Conservation (phyloP, 2,797 vertebrate species). For the Coendou prehensilis region DNA sequence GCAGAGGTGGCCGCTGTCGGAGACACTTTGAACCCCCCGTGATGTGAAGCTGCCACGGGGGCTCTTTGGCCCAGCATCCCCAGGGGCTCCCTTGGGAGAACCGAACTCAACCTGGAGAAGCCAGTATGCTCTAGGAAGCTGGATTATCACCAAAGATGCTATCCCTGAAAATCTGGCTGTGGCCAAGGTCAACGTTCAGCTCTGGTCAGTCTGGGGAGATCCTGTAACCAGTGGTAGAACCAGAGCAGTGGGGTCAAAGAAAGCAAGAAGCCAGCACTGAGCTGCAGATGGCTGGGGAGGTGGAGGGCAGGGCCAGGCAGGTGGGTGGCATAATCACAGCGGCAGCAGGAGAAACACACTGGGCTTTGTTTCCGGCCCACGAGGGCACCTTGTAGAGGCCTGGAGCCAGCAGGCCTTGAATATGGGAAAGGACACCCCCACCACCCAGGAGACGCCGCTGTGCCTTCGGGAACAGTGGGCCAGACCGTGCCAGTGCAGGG, state of each 20-base stretch:
- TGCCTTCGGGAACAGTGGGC: background rate
- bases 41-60: background rate
- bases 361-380: slow-evolving; percentile 68
- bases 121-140: background rate
- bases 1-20: background rate
- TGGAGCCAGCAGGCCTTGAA: background rate
- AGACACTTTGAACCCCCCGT: background rate
- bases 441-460: background rate
- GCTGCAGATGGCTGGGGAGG: slow-evolving; percentile 42
- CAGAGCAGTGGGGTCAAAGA: background rate
- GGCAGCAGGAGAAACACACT: background rate
- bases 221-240: background rate
- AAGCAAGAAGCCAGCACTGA: background rate
- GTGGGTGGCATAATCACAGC: slow-evolving; percentile 15
- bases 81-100: background rate
- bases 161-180: background rate
- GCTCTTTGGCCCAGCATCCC: background rate
- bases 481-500: background rate
- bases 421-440: background rate
- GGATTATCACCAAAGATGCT: background rate
- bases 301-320: slow-evolving; percentile 62
- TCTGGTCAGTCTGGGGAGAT: background rate
- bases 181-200: background rate
- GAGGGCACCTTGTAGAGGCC: slow-evolving; percentile 5
- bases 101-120: background rate